These are phyloP conservation scores for Pomatorhinus ruficollis DNA, from an alignment of 2,113 vertebrate species.

Conservation along the genomic window DNA sequence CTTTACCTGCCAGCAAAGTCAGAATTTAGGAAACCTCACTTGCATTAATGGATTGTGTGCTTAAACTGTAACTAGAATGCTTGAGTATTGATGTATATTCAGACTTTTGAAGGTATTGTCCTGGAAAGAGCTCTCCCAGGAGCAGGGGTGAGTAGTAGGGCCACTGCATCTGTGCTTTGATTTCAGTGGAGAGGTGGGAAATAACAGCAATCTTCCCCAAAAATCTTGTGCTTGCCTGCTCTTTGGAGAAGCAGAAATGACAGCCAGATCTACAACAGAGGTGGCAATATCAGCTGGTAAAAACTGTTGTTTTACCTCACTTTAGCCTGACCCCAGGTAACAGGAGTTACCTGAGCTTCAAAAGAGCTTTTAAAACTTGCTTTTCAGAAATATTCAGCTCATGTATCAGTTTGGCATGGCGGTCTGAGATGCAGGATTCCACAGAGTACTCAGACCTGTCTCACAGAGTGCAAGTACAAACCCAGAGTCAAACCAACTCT, in stretches of 20 bases:
- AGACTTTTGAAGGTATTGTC: neutral
- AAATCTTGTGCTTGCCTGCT: neutral
- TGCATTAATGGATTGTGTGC: neutral
- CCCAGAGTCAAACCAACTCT: neutral
- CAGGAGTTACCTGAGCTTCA: neutral
- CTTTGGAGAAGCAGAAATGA: neutral
- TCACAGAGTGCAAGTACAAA: neutral
- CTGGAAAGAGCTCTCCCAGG: neutral
- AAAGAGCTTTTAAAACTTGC: neutral
- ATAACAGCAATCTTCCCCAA: neutral
- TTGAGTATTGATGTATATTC: neutral
- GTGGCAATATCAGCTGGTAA: neutral
- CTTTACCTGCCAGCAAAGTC: neutral
- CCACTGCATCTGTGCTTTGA: neutral
- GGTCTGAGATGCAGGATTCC: neutral
- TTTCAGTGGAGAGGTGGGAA: neutral
- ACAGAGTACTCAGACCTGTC: neutral
- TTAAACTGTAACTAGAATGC: neutral
- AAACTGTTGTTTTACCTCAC: neutral
- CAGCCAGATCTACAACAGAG: neutral
- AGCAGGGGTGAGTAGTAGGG: too few species aligned
- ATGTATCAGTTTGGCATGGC: rapidly evolving
- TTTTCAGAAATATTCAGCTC: neutral
- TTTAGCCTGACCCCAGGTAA: neutral
- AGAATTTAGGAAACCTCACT: neutral